Base-by-base conservation (phyloP, 2,797 vertebrate genomes). In the Sphaeramia orbicularis region DNA sequence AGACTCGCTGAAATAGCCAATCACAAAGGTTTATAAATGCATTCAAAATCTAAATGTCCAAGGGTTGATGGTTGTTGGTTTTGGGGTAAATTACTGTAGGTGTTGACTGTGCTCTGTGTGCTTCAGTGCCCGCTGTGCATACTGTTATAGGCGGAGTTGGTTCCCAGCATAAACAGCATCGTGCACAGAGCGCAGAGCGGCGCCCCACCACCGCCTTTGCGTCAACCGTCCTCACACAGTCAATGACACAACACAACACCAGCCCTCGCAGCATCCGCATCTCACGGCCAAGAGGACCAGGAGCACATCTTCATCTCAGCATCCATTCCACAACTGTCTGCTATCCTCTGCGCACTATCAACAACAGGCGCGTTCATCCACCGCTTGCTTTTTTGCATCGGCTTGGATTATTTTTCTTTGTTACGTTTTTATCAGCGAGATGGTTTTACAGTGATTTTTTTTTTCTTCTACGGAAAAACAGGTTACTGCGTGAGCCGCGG, bases 251-350 rank as follows among this genome's bases (percentile, higher is more conserved):
- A 75, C 86, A 75, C 72, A 85, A 74, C 85, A 81, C 69, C 90
- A 87, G 84, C 84, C 66, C 80, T 74, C 77, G 69, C 88, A 90
- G 89, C 87, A 89, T 91, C 88, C 89, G 86, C 89, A 87, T 91
- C 91, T 85, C 78, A 54, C 76, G 75, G 83, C 70, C 68, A 50
- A 75, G 84, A 91, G 88, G 86, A 93, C 89, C 92, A 90, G 88
- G 73, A 93, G 89, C 92, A 84, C 90, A 90, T 88, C 90, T 73
- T 81, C 92, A 91, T 81, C 86, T 43, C 11, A 90, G 90, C 93
- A 91, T 91, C 91, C 90, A 91, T 89, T 91, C 86, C 91, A 84
- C 81, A 74, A 65, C 81, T 80, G 83, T 73, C 74, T 18, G 3
- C 71, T 84, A 72, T 76, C 84, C 72, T 69, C 81, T 87, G 76